phyloP scores from a whole-genome alignment of 2,113 vertebrate genomes.

The Calcarius ornatus region DNA sequence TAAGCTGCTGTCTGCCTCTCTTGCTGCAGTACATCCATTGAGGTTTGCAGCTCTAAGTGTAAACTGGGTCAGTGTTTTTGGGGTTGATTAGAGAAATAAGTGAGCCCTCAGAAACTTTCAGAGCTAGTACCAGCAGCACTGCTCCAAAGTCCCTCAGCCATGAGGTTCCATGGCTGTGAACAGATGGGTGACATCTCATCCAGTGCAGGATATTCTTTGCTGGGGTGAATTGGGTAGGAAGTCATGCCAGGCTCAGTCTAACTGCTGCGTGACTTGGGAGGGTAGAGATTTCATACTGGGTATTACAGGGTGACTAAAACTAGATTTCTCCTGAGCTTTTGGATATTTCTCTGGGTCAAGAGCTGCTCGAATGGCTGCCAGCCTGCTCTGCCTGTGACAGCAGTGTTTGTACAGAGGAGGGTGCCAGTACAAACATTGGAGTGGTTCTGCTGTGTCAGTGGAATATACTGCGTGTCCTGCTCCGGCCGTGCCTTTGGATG shows the following conservation, averaged over 20 bases:
- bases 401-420: not conserved
- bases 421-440: not conserved
- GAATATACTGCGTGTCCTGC: not conserved
- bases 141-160: not conserved
- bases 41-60: not conserved
- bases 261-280: not conserved
- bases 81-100: not conserved
- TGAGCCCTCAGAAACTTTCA: not conserved
- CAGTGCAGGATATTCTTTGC: not conserved
- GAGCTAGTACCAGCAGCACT: not conserved
- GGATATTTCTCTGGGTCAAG: not conserved
- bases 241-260: not conserved
- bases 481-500: not conserved
- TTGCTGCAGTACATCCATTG: not conserved
- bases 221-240: not conserved
- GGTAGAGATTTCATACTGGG: not conserved
- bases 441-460: not conserved
- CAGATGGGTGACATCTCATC: rapidly evolving
- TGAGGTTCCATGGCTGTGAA: not conserved
- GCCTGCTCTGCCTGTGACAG: not conserved
- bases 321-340: not conserved
- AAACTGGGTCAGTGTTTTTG: not conserved
- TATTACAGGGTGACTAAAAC: not conserved
- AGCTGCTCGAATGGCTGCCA: not conserved
- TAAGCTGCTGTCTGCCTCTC: not conserved